Base-by-base conservation (phyloP, 1,140 invertebrate species). In the Coelopa frigida region DNA sequence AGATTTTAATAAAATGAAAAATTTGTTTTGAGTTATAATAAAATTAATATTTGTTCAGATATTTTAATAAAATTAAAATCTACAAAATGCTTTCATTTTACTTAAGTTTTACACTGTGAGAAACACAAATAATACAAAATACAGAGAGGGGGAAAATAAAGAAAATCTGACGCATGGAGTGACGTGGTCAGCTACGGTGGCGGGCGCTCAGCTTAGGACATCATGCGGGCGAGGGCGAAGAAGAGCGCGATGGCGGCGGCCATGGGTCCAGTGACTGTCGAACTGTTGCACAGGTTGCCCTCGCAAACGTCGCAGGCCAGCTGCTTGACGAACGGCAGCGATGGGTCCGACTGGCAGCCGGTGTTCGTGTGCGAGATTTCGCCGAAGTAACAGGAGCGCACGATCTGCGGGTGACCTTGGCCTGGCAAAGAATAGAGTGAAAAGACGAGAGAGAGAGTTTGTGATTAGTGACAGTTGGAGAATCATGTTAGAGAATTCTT, bases 281-380 rank as follows among this genome's bases (percentile, higher is more conserved):
- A 56, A 15, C 60, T 54, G 18, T 67, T 67, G 53, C 63, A 67
- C 32, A 61, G 52, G 22, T 66, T 54, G 49, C 58, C 53, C 29
- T 38, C 49, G 50, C 63, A 67, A 6, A 66, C 63, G 10, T 67
- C 62, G 17, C 63, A 67, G 40, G 43, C 43, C 22, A 66, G 35
- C 31, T 63, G 55, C 48, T 57, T 66, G 45, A 49, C 23, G 14
- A 47, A 42, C 18, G 55, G 46, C 39, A 61, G 36, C 2, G 46
- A 32, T 6, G 57, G 54, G 53, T 67, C 63, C 0, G 38, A 3
- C 14, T 53, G 50, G 46, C 63, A 67, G 6, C 63, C 63, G 1
- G 14, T 5, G 17, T 58, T 33, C 0, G 53, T 61, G 27, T 61
- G 49, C 18, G 8, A 40, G 1, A 66, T 10, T 24, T 63, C 58